Evolutionary conservation across 2,888 invertebrate genomes (phyloP).

Genomic region (Cataglyphis altisquamis): DNA sequence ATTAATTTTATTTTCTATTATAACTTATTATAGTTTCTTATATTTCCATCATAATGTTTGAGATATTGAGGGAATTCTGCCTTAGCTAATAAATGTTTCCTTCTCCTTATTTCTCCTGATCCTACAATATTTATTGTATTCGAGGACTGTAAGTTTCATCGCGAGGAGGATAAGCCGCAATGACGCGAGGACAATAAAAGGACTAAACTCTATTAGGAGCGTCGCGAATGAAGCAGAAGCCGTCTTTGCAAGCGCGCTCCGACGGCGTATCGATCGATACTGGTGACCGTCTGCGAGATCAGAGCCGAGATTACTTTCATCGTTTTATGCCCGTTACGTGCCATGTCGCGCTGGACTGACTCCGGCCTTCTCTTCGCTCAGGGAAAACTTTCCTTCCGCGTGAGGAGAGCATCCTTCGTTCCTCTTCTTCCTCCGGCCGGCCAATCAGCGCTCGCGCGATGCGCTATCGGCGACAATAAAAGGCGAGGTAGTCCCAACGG

Average conservation of each 20-base stretch:
- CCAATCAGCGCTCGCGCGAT: conserved; percentile 48
- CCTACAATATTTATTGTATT: conserved; percentile 40
- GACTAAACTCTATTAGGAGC: conserved; percentile 32
- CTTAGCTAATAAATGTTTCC: not conserved
- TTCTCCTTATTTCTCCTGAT: not conserved
- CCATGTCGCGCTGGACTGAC: conserved; percentile 51
- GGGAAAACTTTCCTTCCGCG: conserved; percentile 59
- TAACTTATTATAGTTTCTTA: not conserved
- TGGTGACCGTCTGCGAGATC: conserved; percentile 74
- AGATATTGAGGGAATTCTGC: not conserved
- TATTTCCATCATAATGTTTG: not conserved
- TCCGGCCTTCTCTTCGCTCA: conserved; percentile 25
- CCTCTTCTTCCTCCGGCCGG: conserved; percentile 29
- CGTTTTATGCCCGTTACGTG: conserved; percentile 82
- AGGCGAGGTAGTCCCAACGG: conserved; percentile 24
- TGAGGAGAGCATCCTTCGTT: conserved; percentile 53
- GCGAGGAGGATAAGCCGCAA: conserved; percentile 16
- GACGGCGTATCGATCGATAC: conserved; percentile 36
- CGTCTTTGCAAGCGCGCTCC: conserved; percentile 23
- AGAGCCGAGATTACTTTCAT: conserved; percentile 81
- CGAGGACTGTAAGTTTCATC: conserved; percentile 9
- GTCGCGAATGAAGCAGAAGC: conserved; percentile 29
- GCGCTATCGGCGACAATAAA: conserved; percentile 58
- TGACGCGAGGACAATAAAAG: conserved; percentile 30
- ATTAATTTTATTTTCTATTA: not conserved